phyloP scores from a whole-genome alignment of 2,797 vertebrate genomes.

The Borostomias antarcticus region DNA sequence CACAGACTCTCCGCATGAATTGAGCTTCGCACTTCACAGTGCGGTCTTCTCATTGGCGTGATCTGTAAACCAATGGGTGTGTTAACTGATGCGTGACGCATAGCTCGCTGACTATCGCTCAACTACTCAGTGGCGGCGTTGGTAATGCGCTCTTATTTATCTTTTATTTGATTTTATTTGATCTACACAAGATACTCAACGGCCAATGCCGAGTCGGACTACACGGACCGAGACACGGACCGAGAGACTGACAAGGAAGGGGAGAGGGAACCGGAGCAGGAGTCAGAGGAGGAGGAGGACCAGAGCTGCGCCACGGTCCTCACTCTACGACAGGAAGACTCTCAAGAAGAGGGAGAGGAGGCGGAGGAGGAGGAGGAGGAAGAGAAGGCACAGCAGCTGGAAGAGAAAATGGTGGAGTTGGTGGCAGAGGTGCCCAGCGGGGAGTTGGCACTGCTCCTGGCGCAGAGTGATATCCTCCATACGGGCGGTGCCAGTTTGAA shows the following conservation, averaged over 20 bases:
- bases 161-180: background rate
- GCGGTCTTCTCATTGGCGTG: background rate
- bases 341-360: slow-evolving; percentile 71
- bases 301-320: slow-evolving; percentile 87
- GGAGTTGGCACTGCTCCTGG: slow-evolving; percentile 83
- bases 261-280: slow-evolving; percentile 75
- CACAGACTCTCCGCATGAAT: background rate
- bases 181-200: slow-evolving; percentile 82
- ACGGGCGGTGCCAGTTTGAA: slow-evolving; percentile 74
- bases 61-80: background rate
- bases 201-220: slow-evolving; percentile 92
- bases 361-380: slow-evolving; percentile 11
- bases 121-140: background rate
- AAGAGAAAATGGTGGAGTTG: slow-evolving; percentile 32
- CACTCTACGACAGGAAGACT: slow-evolving; percentile 75
- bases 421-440: slow-evolving; percentile 64
- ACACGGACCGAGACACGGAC: slow-evolving; percentile 84
- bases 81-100: background rate
- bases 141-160: background rate
- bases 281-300: slow-evolving; percentile 77
- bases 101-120: background rate
- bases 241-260: slow-evolving; percentile 77
- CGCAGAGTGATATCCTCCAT: slow-evolving; percentile 84
- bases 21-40: background rate
- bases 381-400: slow-evolving; percentile 29